Base-by-base conservation (phyloP, 2,888 invertebrate genomes). In the Ectemnius cavifrons region DNA sequence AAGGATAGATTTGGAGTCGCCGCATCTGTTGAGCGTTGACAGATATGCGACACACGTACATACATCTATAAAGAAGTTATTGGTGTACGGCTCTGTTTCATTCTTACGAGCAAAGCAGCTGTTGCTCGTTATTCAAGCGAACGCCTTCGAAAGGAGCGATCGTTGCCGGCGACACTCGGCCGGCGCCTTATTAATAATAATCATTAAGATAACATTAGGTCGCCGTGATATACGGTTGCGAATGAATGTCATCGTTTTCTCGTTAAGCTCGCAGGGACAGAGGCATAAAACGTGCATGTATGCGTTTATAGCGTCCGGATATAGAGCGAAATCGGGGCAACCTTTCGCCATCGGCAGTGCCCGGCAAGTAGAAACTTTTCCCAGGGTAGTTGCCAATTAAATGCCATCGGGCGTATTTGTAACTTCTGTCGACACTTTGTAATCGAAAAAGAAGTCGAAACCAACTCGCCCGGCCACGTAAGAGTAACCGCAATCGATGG, bases 271-370 rank as follows among this genome's bases (percentile, higher is more conserved):
- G 37, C 37, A 37, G 37, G 37, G 37, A 6, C 37, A 37, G 37
- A 37, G 37, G 8, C 37, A 37, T 37, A 37, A 37, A 37, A 37
- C 37, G 23, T 23, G 37, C 37, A 6, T 37, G 37, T 37, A 37
- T 23, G 23, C 37, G 37, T 37, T 37, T 37, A 37, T 37, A 6
- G 37, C 37, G 49, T 28, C 67, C 67, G 69, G 60, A 74, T 74
- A 77, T 74, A 74, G 69, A 67, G 63, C 62, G 65, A 61, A 72
- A 77, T 68, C 67, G 18, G 68, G 68, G 14, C 60, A 59, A 76
- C 67, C 71, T 78, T 71, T 71, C 60, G 69, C 67, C 52, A 46
- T 13, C 16, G 27, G 23, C 57, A 8, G 13, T 49, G 47, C 65
- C 52, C 47, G n/a, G 27, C 57, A 56, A 65, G 59, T 27, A 47